Evolutionary conservation across 2,888 invertebrate species (phyloP), one percentile per base, ranked within the genome.

Genomic region (Athalia cordata): DNA sequence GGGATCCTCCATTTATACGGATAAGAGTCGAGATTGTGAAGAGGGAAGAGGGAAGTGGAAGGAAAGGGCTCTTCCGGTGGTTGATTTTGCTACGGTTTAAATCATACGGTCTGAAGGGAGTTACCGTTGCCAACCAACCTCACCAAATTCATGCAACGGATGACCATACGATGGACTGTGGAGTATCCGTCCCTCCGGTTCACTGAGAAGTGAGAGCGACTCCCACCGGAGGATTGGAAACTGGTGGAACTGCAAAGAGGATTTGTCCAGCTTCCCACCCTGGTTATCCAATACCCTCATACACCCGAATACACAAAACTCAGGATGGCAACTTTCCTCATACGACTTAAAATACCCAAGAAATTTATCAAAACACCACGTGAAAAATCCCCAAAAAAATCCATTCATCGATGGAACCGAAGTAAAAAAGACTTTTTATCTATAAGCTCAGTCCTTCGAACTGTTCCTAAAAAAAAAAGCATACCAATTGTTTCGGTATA

Each of bases 31-130:
- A 29, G 29, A 29, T 29, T 29, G 29, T 29, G 29, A 29, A 29
- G 29, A 29, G 29, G 29, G 29, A 29, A 29, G 29, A 2, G 29
- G 29, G 29, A 29, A 29, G 29, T 0, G 29, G 29, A 29, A 29
- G 72, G 72, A 13, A 72, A 72, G 57, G 72, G 72, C 72, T 72
- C 72, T 72, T 72, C 43, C 72, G 72, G 72, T 72, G 72, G 72
- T 72, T 72, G 72, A 59, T 59, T 72, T 72, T 72, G 72, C 72
- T 72, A 45, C 29, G 67, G 72, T 57, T 57, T 72, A 57, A 72
- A 72, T 72, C 72, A 72, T 72, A 72, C 72, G 72, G 72, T 72
- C 29, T 59, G 57, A 72, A 59, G 72, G 72, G 57, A 72, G 50
- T 8, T 59, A 59, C n/a, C 59, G 29, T 29, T 29, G 29, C 29